phyloP scores from a whole-genome alignment of 1,140 invertebrate genomes.

The Megalopta genalis region DNA sequence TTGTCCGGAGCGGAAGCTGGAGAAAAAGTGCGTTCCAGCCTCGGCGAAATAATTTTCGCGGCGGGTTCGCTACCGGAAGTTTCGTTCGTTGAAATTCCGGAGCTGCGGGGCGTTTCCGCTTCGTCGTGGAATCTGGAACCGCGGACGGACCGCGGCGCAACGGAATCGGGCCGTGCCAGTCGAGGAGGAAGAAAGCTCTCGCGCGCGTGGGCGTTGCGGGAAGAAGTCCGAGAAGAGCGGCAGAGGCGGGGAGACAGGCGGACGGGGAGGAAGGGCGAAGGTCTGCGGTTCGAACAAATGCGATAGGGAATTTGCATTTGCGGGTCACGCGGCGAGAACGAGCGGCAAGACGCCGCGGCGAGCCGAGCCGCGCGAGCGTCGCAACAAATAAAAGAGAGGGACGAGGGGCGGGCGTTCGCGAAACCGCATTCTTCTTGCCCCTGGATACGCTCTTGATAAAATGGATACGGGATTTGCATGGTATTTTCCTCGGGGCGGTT shows the following conservation, averaged over 20 bases:
- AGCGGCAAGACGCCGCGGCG: background rate
- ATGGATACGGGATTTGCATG: background rate
- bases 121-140: too few relatives aligned
- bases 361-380: too few relatives aligned
- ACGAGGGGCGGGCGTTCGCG: background rate
- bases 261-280: conserved; percentile 8
- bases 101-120: too few relatives aligned
- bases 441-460: conserved; percentile 15
- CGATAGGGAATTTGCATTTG: conserved; percentile 35
- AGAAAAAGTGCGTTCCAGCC: background rate
- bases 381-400: conserved; percentile 5
- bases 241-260: background rate
- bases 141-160: too few relatives aligned
- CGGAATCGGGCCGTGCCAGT: background rate
- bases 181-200: too few relatives aligned
- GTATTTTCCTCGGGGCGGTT: background rate
- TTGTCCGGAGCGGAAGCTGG: too few relatives aligned
- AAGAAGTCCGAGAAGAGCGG: background rate
- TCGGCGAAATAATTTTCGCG: background rate
- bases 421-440: background rate
- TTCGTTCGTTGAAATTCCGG: too few relatives aligned
- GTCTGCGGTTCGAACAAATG: conserved; percentile 33
- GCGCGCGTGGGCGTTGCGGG: conserved; percentile 13
- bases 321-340: conserved; percentile 32
- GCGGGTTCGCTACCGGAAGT: too few relatives aligned